Percentiles rank a stretch among this genome's conserved stretches.
Evolutionary conservation across 2,888 invertebrate genomes (phyloP).

Genomic region (Artemia sinica): DNA sequence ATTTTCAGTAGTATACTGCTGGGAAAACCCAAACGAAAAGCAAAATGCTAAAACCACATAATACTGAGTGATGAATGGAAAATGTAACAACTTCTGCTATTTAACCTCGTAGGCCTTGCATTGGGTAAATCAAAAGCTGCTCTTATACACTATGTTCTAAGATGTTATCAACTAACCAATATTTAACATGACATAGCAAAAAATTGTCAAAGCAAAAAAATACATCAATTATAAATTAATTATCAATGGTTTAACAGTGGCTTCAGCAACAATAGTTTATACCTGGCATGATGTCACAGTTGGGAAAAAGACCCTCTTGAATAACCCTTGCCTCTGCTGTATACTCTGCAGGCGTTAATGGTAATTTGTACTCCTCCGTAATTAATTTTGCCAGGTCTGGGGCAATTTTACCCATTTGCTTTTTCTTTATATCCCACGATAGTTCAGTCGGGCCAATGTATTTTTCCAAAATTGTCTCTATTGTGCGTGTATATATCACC

Average conservation of each 20-base stretch:
- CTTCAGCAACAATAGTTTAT: slow-evolving; percentile 17
- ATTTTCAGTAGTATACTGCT: too few relatives aligned
- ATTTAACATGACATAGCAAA: not conserved
- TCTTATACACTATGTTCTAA: too few relatives aligned
- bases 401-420: slow-evolving; percentile 29
- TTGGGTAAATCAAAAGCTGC: too few relatives aligned
- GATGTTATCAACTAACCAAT: not conserved
- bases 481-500: slow-evolving; percentile 32
- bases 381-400: slow-evolving; percentile 29
- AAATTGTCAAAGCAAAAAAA: not conserved
- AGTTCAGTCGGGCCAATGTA: slow-evolving; percentile 36
- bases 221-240: not conserved
- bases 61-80: too few relatives aligned
- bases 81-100: too few relatives aligned
- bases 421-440: slow-evolving; percentile 36
- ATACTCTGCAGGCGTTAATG: slow-evolving; percentile 33
- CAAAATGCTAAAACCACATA: too few relatives aligned
- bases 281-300: slow-evolving; percentile 35
- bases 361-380: slow-evolving; percentile 31
- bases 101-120: too few relatives aligned
- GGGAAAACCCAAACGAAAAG: too few relatives aligned
- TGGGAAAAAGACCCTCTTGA: slow-evolving; percentile 32
- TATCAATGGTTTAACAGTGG: not conserved
- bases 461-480: slow-evolving; percentile 27
- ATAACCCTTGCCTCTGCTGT: slow-evolving; percentile 29